Evolutionary conservation across 2,888 invertebrate genomes (phyloP), one percentile per base, ranked within the genome.

Genomic region (Caenorhabditis sp.): DNA sequence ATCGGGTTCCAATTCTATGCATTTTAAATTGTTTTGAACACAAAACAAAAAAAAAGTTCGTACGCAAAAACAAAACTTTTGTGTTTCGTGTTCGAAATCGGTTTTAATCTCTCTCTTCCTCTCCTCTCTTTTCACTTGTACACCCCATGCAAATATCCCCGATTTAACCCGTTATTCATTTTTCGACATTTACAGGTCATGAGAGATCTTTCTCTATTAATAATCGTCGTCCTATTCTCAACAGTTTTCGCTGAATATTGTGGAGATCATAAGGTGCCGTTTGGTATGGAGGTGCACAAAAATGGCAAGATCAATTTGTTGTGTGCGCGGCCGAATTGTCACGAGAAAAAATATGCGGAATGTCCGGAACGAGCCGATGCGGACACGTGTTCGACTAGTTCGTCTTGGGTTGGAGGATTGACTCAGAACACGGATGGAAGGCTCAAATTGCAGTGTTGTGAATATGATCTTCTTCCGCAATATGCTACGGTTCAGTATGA

Each of bases 361-460:
- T 79, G 79, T 62, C 76, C 75, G 1, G 79, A 79, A 61, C 54
- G 79, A 27, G 69, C 77, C n/a, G 58, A 51, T 2, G 27, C 68
- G 1, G 36, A 62, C 2, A 59, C 68, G 1, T 79, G 79, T 59
- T 49, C 71, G 10, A 62, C 60, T 12, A 79, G 76, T 53, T 73
- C 77, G 0, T 71, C 79, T 0, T 79, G 79, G 79, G 79, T 79
- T 53, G 79, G 79, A 27, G 79, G 79, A 66, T 59, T 78, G 57
- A 82, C 83, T 54, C 83, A 84, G 49, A 70, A 65, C 1, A 69
- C 79, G 17, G 82, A 83, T 64, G 83, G 83, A 75, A 71, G 74
- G 82, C 60, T 84, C 12, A 83, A 78, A 68, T 69, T 84, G 19
- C 84, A 84, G 79, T 86, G 86, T 65, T 86, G 86, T 64, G 83